A percentile compares a stretch with the other conserved stretches of the same genome.
Conservation (phyloP, 2,888 invertebrate genomes). For the Imbricaverruca yamaguchii region DNA sequence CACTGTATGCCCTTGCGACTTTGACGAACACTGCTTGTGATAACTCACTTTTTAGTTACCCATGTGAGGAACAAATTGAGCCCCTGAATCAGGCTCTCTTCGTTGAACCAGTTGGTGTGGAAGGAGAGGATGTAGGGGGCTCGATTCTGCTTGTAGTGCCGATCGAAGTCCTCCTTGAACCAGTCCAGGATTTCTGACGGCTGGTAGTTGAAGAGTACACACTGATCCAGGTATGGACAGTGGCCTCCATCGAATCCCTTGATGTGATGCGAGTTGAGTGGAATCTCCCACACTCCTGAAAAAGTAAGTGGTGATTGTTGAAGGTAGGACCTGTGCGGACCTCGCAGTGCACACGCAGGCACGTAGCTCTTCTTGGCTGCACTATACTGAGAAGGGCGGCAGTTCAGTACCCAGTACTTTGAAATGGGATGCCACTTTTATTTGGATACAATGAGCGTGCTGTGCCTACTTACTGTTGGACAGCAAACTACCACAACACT, state of each 20-base stretch:
- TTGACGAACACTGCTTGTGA: too few relatives aligned
- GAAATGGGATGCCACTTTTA: too few relatives aligned
- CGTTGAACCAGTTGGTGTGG: constrained; percentile 95
- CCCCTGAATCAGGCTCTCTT: constrained; percentile 70
- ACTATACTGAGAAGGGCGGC: too few relatives aligned
- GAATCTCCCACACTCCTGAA: constrained; percentile 71
- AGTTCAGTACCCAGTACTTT: too few relatives aligned
- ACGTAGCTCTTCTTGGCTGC: too few relatives aligned
- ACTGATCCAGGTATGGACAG: constrained; percentile 85
- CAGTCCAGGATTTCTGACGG: constrained; percentile 56
- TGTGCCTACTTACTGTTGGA: too few relatives aligned
- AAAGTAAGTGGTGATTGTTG: too few relatives aligned
- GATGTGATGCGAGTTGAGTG: constrained; percentile 73
- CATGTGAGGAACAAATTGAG: constrained; percentile 78
- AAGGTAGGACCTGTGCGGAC: too few relatives aligned
- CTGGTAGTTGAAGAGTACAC: constrained; percentile 81
- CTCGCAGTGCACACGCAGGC: too few relatives aligned
- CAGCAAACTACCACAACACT: too few relatives aligned
- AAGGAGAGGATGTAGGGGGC: constrained; percentile 89
- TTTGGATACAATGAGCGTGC: too few relatives aligned
- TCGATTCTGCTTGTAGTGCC: constrained; percentile 55
- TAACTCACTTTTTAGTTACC: background rate
- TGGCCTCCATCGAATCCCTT: constrained; percentile 79
- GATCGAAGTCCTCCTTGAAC: constrained; percentile 79
- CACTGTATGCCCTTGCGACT: too few relatives aligned